A percentile compares a stretch with the other conserved stretches of the same genome.
phyloP scores from a whole-genome alignment of 2,113 vertebrate genomes.

The Onychorhynchus coronatus region DNA sequence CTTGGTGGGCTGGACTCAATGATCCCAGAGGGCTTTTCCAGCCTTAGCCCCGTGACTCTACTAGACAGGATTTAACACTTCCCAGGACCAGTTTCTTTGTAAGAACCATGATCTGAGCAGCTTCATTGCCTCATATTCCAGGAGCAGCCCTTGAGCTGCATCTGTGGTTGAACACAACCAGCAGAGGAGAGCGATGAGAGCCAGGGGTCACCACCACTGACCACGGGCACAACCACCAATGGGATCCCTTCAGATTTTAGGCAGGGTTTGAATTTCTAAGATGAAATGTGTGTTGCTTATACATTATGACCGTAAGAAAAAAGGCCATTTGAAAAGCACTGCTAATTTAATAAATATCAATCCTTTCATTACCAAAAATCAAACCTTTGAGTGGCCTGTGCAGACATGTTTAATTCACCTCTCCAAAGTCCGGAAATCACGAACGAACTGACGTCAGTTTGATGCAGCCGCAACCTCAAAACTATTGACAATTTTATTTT shows the following conservation, averaged over 20 bases:
- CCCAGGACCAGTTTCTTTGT: neutral
- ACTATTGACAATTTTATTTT: neutral
- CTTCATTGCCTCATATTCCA: neutral
- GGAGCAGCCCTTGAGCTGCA: neutral
- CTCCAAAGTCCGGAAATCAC: neutral
- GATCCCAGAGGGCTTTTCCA: neutral
- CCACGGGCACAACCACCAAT: neutral
- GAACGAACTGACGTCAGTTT: neutral
- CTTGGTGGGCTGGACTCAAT: neutral
- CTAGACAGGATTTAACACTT: neutral
- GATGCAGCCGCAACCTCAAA: neutral
- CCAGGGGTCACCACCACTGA: neutral
- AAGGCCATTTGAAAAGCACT: neutral
- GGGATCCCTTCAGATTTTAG: neutral
- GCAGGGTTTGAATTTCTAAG: neutral
- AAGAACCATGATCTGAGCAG: neutral
- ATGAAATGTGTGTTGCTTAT: neutral
- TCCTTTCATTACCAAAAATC: neutral
- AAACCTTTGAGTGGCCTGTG: neutral
- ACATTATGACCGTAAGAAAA: neutral
- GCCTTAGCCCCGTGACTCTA: no score
- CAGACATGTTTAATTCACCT: neutral
- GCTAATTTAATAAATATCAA: neutral
- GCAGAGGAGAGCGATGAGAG: neutral
- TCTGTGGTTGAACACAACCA: neutral